Percentiles rank a stretch among this genome's conserved stretches.
Conservation (phyloP, 2,797 vertebrate species). For the Amblyraja radiata region DNA sequence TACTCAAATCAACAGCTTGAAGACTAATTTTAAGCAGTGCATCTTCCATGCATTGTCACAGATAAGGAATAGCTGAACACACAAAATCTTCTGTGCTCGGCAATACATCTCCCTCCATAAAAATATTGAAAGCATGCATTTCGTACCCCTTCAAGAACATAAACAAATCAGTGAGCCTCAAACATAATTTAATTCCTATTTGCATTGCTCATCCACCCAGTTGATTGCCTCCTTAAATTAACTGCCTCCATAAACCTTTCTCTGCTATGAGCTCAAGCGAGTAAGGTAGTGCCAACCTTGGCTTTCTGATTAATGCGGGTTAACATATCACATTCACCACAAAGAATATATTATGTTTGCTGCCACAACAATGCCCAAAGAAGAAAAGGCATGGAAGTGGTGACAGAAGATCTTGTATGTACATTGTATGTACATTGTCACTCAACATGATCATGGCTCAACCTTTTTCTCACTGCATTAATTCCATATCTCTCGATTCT, state of each 20-base stretch:
- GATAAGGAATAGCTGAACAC: slow-evolving; percentile 2
- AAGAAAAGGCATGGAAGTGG: no score
- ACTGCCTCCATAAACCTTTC: not conserved
- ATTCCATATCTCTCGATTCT: no score
- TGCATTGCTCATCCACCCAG: not conserved
- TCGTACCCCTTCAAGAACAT: not conserved
- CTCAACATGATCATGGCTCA: no score
- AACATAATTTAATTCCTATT: not conserved
- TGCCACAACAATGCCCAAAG: not conserved
- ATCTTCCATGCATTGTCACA: not conserved
- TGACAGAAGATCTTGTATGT: no score
- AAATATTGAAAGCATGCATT: not conserved
- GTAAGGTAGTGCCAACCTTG: not conserved
- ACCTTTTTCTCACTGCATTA: no score
- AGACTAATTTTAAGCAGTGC: not conserved
- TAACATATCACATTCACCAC: not conserved
- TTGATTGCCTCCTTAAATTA: not conserved
- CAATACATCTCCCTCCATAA: not conserved
- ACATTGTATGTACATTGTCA: no score
- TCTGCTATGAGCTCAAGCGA: not conserved
- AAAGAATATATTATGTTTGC: not conserved
- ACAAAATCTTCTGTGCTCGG: not conserved
- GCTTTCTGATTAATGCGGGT: not conserved
- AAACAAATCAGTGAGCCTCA: not conserved
- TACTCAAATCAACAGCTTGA: not conserved